Percentiles rank a stretch among this genome's conserved stretches.
phyloP scores from a whole-genome alignment of 2,888 invertebrate species.

The Anarsia innoxiella region DNA sequence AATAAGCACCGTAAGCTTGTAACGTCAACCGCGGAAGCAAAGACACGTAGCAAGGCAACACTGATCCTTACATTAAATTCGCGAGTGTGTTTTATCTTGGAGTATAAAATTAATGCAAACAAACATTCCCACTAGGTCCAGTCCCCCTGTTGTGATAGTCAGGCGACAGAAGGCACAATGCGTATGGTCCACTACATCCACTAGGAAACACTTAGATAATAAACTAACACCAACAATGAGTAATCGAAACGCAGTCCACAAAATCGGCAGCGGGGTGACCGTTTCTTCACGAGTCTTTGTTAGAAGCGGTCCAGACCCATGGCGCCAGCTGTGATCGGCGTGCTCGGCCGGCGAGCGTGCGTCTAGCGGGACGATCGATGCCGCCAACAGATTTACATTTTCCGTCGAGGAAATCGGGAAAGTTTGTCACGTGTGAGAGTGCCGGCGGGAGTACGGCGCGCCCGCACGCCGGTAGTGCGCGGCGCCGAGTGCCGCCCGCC shows the following conservation, averaged over 20 bases:
- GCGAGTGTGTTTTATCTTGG: slow-evolving; percentile 48
- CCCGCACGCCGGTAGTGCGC: slow-evolving; percentile 70
- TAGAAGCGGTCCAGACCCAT: slow-evolving; percentile 56
- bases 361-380: slow-evolving; percentile 68
- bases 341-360: slow-evolving; percentile 53
- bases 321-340: slow-evolving; percentile 68
- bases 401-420: slow-evolving; percentile 69
- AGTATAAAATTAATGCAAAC: slow-evolving; percentile 45
- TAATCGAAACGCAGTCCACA: slow-evolving; percentile 37
- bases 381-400: slow-evolving; percentile 72
- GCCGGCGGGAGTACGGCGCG: slow-evolving; percentile 60
- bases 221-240: slow-evolving; percentile 49
- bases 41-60: slow-evolving; percentile 75
- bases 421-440: slow-evolving; percentile 65
- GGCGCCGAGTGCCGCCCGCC: slow-evolving; percentile 69
- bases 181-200: slow-evolving; percentile 64
- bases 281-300: slow-evolving; percentile 54
- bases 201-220: slow-evolving; percentile 44
- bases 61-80: slow-evolving; percentile 54
- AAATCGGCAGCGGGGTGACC: slow-evolving; percentile 37
- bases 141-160: slow-evolving; percentile 39
- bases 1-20: slow-evolving; percentile 65
- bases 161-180: slow-evolving; percentile 65
- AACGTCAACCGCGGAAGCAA: slow-evolving; percentile 66
- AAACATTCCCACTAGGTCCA: slow-evolving; percentile 34